Base-by-base conservation (phyloP, 2,797 vertebrate species). In the Leptodactylus fallax region DNA sequence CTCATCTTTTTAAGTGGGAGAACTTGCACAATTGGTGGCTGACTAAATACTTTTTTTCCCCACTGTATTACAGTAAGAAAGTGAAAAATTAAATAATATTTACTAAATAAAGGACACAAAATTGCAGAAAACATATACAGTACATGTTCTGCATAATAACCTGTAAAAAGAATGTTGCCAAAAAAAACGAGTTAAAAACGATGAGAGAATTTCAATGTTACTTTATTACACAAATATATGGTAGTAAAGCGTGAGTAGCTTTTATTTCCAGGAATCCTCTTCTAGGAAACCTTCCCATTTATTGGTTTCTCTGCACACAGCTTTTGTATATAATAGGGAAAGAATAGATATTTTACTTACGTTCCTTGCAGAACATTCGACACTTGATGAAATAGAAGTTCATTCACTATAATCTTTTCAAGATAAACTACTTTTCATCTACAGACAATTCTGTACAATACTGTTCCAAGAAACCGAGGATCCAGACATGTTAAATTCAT, bases 251-350 rank as follows among this genome's bases (percentile, higher is more conserved):
- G 25, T 27, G 25, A 19, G 21, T 21, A 61, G 10, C 0, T 12
- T 25, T 67, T 58, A 36, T 79, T 79, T 79, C 60, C 27, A 21
- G 55, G 55, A 80, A 10, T 80, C 56, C 56, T 61, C 8, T 80
- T 13, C 56, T 56, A 60, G 53, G 55, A 45, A 80, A 47, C 17
- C 47, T 23, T 80, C 9, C 55, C 45, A 25, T 80, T 80, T 16
- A 45, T 21, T 61, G 55, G 79, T 80, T 61, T 36, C 5, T 27
- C 14, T 36, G 36, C 78, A 47, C 27, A 58, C 25, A 61, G 55
- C 1, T 27, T 61, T 47, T 79, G 17, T n/a, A 61, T 11, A 27
- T 11, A 45, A 61, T 21, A 17, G 56, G 61, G 27, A 80, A 80
- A 61, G 14, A 61, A 45, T 21, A 47, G 16, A 45, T 36, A 21